Evolutionary conservation across 2,888 invertebrate species (phyloP).

Genomic region (Epirrita christyi): DNA sequence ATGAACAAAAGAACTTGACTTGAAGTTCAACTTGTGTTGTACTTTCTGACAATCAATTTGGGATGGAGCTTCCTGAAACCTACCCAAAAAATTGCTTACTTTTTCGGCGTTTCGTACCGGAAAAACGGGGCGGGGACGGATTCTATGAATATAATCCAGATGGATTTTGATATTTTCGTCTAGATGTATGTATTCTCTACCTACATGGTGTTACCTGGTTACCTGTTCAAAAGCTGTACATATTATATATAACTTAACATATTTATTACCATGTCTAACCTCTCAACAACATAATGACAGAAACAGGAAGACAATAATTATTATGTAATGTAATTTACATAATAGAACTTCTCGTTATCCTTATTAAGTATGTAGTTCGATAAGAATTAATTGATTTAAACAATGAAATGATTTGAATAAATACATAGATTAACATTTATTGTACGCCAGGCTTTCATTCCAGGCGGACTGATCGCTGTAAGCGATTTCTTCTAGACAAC

Average conservation of each 20-base stretch:
- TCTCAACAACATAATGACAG: not conserved
- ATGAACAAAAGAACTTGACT: conserved; percentile 21
- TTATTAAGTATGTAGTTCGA: conserved; percentile 1
- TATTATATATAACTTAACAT: not conserved
- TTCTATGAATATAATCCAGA: no score
- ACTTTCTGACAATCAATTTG: not conserved
- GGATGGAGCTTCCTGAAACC: not conserved
- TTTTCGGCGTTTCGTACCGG: not conserved
- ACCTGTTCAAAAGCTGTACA: no score
- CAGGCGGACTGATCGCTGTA: no score
- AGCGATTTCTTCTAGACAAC: no score
- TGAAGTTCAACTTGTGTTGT: conserved; percentile 8
- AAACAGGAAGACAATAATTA: not conserved
- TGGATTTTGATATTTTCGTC: no score
- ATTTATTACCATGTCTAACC: not conserved
- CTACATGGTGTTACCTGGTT: no score
- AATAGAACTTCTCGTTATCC: conserved; percentile 3
- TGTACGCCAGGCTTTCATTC: no score
- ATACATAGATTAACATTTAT: no score
- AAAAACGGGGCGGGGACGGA: no score
- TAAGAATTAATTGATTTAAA: not conserved
- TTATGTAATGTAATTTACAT: conserved; percentile 9
- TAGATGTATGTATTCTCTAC: no score
- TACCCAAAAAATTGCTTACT: not conserved
- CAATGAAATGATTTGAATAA: no score